These are phyloP conservation scores for Lagodon rhomboides DNA, from an alignment of 2,797 vertebrate species.

Conservation along the genomic window DNA sequence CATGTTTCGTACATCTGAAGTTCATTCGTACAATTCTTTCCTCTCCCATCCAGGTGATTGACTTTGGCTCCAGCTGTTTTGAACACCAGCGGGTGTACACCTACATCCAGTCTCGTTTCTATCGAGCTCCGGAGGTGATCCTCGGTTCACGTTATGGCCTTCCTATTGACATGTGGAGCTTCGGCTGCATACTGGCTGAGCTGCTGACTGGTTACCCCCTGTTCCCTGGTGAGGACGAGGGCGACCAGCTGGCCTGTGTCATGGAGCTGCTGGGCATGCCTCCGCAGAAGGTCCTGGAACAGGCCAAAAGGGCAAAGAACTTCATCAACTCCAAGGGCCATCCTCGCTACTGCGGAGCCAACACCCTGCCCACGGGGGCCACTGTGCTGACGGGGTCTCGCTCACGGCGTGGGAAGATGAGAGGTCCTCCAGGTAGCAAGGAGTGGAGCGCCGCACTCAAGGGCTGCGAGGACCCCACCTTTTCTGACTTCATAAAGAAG, in stretches of 20 bases:
- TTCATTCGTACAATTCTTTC: background rate
- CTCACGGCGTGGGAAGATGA: constrained; percentile 93
- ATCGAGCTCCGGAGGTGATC: constrained; percentile 96
- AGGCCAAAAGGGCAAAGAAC: constrained; percentile 96
- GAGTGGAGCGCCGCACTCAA: constrained; percentile 94
- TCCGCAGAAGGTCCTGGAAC: constrained; percentile 93
- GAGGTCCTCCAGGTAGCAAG: constrained; percentile 94
- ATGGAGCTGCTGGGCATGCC: constrained; percentile 98
- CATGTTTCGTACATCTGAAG: background rate
- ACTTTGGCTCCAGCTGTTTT: constrained; percentile 99
- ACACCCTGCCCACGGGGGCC: constrained; percentile 90
- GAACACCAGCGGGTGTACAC: constrained; percentile 99
- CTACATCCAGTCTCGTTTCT: constrained; percentile 98
- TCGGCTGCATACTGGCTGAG: constrained; percentile 97
- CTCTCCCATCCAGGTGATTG: constrained; percentile 86
- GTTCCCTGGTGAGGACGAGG: constrained; percentile 97
- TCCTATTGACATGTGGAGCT: constrained; percentile 99
- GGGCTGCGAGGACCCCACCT: constrained; percentile 94
- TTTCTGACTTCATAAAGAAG: constrained; percentile 96
- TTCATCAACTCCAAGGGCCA: constrained; percentile 98
- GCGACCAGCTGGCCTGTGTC: constrained; percentile 96
- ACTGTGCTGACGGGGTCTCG: constrained; percentile 90
- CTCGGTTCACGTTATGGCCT: constrained; percentile 96
- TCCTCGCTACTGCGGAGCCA: constrained; percentile 94
- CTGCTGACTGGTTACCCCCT: constrained; percentile 96